Evolutionary conservation across 2,797 vertebrate species (phyloP).

Genomic region (Coluber constrictor): DNA sequence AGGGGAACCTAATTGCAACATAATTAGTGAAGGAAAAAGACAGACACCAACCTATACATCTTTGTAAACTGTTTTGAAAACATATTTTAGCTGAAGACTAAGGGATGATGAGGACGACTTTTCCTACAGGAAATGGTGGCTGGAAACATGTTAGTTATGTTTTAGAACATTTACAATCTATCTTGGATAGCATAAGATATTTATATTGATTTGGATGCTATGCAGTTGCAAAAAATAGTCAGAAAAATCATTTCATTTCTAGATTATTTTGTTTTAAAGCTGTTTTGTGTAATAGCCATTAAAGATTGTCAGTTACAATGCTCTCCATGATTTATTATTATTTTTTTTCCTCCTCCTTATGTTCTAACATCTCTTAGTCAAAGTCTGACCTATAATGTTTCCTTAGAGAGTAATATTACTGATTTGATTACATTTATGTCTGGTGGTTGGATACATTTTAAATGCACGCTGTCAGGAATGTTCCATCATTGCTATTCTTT

Average conservation of each 20-base stretch:
- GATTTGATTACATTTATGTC: not conserved
- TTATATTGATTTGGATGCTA: not conserved
- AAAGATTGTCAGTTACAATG: not conserved
- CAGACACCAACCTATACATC: not conserved
- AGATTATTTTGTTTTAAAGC: not conserved
- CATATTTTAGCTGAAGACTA: not conserved
- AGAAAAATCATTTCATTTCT: not conserved
- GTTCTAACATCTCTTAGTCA: not conserved
- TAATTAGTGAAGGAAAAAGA: not conserved
- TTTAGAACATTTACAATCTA: not conserved
- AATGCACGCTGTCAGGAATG: not conserved
- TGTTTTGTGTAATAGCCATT: not conserved
- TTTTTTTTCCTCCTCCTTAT: not conserved
- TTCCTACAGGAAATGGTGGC: not conserved
- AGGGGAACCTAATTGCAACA: not conserved
- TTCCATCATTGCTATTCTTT: not conserved
- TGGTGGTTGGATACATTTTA: not conserved
- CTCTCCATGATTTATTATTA: not conserved
- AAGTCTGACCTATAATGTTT: not conserved
- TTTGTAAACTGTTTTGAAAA: not conserved
- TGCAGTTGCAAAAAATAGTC: not conserved
- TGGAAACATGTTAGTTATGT: not conserved
- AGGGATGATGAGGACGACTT: not conserved
- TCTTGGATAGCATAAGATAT: not conserved
- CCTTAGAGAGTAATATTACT: not conserved